Conservation (phyloP, 1,140 invertebrate genomes). For the Ylistrum balloti region DNA sequence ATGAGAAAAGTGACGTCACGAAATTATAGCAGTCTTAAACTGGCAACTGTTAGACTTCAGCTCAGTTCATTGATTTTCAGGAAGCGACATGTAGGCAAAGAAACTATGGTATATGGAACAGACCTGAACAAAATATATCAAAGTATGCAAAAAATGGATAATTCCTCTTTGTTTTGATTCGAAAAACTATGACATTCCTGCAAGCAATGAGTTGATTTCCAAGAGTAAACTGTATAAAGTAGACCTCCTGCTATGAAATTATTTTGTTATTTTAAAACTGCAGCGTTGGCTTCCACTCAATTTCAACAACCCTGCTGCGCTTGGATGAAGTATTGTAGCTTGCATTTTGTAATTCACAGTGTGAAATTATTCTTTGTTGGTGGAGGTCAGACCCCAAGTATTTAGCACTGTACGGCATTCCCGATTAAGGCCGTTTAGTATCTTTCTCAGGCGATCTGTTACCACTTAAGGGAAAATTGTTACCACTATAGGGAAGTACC, state of each 20-base stretch:
- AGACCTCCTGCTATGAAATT: neutral
- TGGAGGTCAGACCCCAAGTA: neutral
- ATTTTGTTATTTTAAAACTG: neutral
- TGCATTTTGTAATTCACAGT: neutral
- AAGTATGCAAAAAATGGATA: neutral
- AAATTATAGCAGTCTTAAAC: slow-evolving; percentile 27
- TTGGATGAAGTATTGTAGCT: neutral
- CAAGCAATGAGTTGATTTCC: too few relatives aligned
- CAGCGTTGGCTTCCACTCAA: neutral
- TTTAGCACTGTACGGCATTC: neutral
- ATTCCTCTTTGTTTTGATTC: too few relatives aligned
- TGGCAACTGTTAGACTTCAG: neutral
- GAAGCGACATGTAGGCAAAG: neutral
- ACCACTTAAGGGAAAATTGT: neutral
- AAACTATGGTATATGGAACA: neutral
- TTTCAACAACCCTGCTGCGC: neutral
- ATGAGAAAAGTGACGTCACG: neutral
- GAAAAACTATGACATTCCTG: too few relatives aligned
- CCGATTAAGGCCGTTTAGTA: too few relatives aligned
- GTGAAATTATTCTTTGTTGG: neutral
- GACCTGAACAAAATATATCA: neutral
- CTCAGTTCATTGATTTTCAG: neutral
- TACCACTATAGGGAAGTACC: too few relatives aligned
- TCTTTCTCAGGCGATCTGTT: too few relatives aligned
- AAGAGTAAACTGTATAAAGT: too few relatives aligned